Conservation (phyloP, 2,797 vertebrate species). For the Lithobates sylvaticus region DNA sequence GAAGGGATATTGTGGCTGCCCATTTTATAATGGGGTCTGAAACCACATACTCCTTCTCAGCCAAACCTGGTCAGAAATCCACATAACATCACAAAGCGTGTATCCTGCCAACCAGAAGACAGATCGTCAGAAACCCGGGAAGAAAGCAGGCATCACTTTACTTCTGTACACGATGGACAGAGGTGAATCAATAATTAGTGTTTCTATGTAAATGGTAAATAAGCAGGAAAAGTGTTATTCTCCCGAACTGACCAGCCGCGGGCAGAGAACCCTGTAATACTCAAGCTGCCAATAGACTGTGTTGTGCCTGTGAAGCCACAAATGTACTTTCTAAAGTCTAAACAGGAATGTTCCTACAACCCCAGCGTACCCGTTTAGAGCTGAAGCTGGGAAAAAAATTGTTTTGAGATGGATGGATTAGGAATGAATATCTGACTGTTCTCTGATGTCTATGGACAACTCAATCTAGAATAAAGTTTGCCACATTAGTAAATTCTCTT, state of each 20-base stretch:
- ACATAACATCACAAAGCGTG: not conserved
- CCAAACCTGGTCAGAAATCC: not conserved
- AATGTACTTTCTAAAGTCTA: not conserved
- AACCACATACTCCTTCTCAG: conserved; percentile 57
- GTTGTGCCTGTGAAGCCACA: not conserved
- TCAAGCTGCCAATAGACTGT: not conserved
- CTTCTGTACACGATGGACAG: no score
- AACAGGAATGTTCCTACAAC: not conserved
- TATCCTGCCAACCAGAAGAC: not conserved
- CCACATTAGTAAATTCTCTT: no score
- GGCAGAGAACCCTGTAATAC: no score
- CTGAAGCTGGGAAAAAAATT: no score
- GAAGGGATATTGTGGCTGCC: conserved; percentile 5
- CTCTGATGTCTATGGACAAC: not conserved
- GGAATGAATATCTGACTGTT: not conserved
- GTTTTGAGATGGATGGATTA: not conserved
- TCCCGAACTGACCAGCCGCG: not conserved
- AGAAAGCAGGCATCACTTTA: not conserved
- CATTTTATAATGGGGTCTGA: not conserved
- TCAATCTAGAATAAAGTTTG: no score
- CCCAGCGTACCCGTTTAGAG: not conserved
- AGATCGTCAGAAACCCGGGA: not conserved
- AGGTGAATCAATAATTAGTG: not conserved
- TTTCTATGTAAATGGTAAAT: not conserved
- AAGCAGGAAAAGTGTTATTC: not conserved